phyloP scores from a whole-genome alignment of 2,797 vertebrate species.

The Vireo griseus region DNA sequence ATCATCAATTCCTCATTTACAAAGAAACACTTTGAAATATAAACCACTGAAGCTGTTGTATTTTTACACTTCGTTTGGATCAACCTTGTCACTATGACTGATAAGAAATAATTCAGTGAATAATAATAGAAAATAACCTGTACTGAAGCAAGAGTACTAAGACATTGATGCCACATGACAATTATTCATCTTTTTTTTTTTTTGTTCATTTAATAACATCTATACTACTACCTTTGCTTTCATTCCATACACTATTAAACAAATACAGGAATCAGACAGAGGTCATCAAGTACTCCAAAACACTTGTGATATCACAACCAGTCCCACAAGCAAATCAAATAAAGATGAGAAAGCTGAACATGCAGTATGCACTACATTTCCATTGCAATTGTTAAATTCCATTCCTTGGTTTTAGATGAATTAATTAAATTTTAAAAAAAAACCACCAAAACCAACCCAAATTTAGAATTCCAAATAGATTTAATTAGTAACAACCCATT shows the following conservation, averaged over 20 bases:
- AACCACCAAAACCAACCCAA: background rate
- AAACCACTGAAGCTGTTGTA: background rate
- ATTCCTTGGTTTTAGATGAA: background rate
- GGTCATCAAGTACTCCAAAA: background rate
- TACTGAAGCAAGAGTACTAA: background rate
- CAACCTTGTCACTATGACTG: background rate
- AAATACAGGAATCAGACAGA: background rate
- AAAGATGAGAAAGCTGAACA: background rate
- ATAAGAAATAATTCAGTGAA: background rate
- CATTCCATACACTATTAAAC: background rate
- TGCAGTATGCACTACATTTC: background rate
- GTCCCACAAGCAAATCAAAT: background rate
- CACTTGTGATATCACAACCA: background rate
- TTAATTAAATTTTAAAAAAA: background rate
- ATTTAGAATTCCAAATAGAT: background rate
- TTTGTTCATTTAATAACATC: background rate
- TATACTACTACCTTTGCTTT: background rate
- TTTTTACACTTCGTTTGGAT: background rate
- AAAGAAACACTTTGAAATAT: background rate
- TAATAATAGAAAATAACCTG: background rate
- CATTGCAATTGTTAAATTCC: background rate
- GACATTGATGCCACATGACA: background rate
- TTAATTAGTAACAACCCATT: background rate
- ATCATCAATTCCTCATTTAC: background rate
- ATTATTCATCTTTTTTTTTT: background rate